Evolutionary conservation across 2,113 vertebrate genomes (phyloP), one percentile per base, ranked within the genome.

Genomic region (Rhinolophus ferrumequinum): DNA sequence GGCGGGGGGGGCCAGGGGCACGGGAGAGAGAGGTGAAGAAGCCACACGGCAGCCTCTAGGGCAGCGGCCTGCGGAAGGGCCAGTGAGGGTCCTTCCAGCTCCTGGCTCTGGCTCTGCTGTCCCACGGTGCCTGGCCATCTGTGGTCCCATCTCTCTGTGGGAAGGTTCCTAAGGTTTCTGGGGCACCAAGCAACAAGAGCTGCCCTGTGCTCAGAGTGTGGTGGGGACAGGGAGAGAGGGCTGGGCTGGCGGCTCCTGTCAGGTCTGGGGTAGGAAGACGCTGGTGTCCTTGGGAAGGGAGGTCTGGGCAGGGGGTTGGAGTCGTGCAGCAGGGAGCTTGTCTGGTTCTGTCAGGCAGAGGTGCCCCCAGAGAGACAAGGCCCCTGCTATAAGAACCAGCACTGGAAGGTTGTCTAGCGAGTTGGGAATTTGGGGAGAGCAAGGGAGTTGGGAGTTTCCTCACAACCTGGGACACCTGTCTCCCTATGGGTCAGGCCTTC

Each of bases 11-110:
- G 8, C 26, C 0, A 52, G 30, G 15, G 15, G 15, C 26, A 52
- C 1, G 0, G 0, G 7, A 50, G 52, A 24, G 81, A 58, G 33
- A 35, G 18, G 16, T 2, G 2, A 26, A 9, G 54, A 13, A 82
- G n/a, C 3, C 67, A 6, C 24, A 3, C 6, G 2, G 44, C 21
- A 47, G 76, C 13, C 60, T 73, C 60, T 6, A 11, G 62, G 70
- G 33, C 3, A 30, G 54, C 4, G 1, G 14, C 38, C 56, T 1
- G 38, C 8, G 14, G 35, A 12, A 75, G 56, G 50, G 47, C 19
- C 14, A 0, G 9, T 0, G 0, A 75, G 64, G 38, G 8, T 44
- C 73, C 35, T 56, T 22, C 35, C 3, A 12, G 22, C 16, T 82
- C 44, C 70, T 15, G 54, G 58, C 47, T 38, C 8, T 56, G 64